Evolutionary conservation across 2,888 invertebrate species (phyloP).

Genomic region (Dryadula phaetusa): DNA sequence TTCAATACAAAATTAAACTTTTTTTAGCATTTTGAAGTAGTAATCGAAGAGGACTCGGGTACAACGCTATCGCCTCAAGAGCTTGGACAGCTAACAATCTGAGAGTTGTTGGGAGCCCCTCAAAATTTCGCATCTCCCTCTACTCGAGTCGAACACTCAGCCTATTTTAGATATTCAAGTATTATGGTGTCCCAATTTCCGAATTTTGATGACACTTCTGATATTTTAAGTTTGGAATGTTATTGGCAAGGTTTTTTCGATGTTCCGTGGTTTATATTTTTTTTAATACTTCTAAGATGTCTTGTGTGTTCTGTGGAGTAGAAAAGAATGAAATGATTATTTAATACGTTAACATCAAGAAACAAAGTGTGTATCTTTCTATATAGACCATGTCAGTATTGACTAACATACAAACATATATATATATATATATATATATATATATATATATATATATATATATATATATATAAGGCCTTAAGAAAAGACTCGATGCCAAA

Average conservation of each 20-base stretch:
- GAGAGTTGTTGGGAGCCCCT: slow-evolving; percentile 57
- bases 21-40: too few species aligned
- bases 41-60: slow-evolving; percentile 28
- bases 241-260: not conserved
- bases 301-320: not conserved
- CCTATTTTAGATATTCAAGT: slow-evolving; percentile 64
- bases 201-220: slow-evolving; percentile 46
- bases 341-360: too few species aligned
- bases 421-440: too few species aligned
- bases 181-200: slow-evolving; percentile 51
- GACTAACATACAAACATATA: too few species aligned
- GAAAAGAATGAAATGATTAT: too few species aligned
- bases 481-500: too few species aligned
- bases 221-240: slow-evolving; percentile 25
- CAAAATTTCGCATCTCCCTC: slow-evolving; percentile 58
- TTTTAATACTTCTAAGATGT: not conserved
- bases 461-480: too few species aligned
- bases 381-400: too few species aligned
- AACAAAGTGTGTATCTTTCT: too few species aligned
- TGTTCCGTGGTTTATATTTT: not conserved
- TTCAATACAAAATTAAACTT: too few species aligned
- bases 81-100: slow-evolving; percentile 60
- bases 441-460: too few species aligned
- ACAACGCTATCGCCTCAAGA: slow-evolving; percentile 39
- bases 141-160: slow-evolving; percentile 57